Base-by-base conservation (phyloP, 1,140 invertebrate genomes). In the Rhyacophila brunnea region DNA sequence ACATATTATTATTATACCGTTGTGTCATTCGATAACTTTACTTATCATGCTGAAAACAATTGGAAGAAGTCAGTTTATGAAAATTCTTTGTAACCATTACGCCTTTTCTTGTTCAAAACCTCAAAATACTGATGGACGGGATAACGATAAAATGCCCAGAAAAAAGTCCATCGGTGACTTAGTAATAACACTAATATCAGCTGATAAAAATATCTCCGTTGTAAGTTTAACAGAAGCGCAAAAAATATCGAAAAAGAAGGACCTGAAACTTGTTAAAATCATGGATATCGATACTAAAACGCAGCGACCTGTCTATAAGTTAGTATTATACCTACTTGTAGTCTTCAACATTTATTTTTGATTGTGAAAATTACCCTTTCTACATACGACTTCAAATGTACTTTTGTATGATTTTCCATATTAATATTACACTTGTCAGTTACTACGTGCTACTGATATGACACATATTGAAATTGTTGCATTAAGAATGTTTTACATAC, bases 261-360 rank as follows among this genome's bases (percentile, higher is more conserved):
- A 84, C 40, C 73, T 88, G 51, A 86, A 87, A 70, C 68, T 89
- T 38, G 73, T 88, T 1, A 85, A 86, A 70, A 70, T 87, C 20
- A 68, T 83, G 32, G 83, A 87, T 69, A 70, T 77, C 6, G 83
- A 85, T 68, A 73, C 80, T 0, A 85, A 85, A 73, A 81, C 81
- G 2, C 74, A 83, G 19, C 74, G 85, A 38, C 78, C 84, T 13
- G 69, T 85, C 19, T 89, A 84, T 67, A 83, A 84, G 78, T 79
- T 75, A 68, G 23, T 28, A 28, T 28, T 28, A 5, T 28, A n/a
- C n/a, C n/a, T n/a, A n/a, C n/a, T n/a, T n/a, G n/a, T n/a, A n/a
- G n/a, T n/a, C n/a, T n/a, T n/a, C n/a, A n/a, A n/a, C n/a, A n/a
- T n/a, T n/a, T n/a, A n/a, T n/a, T n/a, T n/a, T n/a, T n/a, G n/a